These are phyloP conservation scores for Bactericera cockerelli DNA, from an alignment of 1,140 invertebrate genomes.

Conservation along the genomic window DNA sequence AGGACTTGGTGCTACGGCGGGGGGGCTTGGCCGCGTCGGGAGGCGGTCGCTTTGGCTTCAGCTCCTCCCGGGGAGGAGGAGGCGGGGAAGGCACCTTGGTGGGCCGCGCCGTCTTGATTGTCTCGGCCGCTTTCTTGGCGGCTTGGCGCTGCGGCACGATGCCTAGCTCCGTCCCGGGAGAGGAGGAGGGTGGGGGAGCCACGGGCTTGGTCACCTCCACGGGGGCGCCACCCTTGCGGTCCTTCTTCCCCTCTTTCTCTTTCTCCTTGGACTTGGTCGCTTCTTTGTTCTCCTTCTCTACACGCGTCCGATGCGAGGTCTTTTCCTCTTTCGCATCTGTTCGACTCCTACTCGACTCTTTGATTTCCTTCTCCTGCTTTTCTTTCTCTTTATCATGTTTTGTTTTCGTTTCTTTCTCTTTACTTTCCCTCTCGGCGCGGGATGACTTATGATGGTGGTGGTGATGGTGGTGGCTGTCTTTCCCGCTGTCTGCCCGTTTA, in stretches of 20 bases:
- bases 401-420: slow-evolving; percentile 16
- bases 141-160: slow-evolving; percentile 80
- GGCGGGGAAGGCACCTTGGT: neutral
- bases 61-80: slow-evolving; percentile 11
- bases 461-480: slow-evolving; percentile 23
- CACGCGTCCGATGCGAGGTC: slow-evolving; percentile 9
- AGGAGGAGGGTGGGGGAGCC: slow-evolving; percentile 40
- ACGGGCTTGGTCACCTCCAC: slow-evolving; percentile 46
- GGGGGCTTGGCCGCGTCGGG: slow-evolving; percentile 15
- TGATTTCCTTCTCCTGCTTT: slow-evolving; percentile 17
- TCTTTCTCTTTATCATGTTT: slow-evolving; percentile 27
- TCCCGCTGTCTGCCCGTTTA: slow-evolving; percentile 25
- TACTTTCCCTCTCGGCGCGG: neutral
- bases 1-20: slow-evolving; percentile 24
- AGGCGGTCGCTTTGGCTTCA: slow-evolving; percentile 17
- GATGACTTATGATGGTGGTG: slow-evolving; percentile 27
- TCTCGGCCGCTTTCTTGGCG: slow-evolving; percentile 69
- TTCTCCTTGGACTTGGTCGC: slow-evolving; percentile 20
- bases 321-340: slow-evolving; percentile 10
- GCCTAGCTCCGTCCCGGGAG: slow-evolving; percentile 32
- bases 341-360: slow-evolving; percentile 10
- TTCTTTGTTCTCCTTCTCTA: slow-evolving; percentile 18
- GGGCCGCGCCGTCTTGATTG: slow-evolving; percentile 11
- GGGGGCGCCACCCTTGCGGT: slow-evolving; percentile 29
- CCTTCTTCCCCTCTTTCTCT: slow-evolving; percentile 17